A percentile compares a stretch with the other conserved stretches of the same genome.
These are phyloP conservation scores for Desoria tigrina DNA, from an alignment of 2,888 invertebrate genomes.

Conservation along the genomic window DNA sequence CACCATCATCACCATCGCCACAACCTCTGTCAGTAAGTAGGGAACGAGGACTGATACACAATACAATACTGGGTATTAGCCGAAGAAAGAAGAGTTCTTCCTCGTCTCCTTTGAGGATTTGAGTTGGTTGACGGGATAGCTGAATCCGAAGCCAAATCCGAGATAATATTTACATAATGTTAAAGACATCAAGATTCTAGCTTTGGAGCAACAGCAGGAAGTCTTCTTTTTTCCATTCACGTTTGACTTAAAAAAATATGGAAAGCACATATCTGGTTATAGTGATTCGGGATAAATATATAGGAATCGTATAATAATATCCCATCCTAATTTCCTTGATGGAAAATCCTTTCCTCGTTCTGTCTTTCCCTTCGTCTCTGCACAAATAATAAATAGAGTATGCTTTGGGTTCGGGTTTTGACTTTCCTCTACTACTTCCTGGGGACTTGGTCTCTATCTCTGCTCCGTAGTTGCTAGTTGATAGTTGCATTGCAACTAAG, in stretches of 20 bases:
- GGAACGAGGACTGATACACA: background rate
- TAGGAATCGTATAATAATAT: constrained; percentile 9
- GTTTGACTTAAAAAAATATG: constrained; percentile 7
- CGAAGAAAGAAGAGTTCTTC: too few relatives aligned
- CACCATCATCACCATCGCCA: constrained; percentile 11
- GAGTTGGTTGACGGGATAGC: constrained; percentile 14
- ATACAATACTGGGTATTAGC: background rate
- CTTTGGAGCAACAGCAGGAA: constrained; percentile 14
- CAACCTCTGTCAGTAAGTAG: constrained; percentile 18
- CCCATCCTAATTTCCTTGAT: constrained; percentile 18
- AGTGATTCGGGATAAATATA: background rate
- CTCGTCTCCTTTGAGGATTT: too few relatives aligned
- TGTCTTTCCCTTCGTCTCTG: background rate
- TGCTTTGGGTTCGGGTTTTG: too few relatives aligned
- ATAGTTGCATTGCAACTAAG: too few relatives aligned
- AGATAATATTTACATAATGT: constrained; percentile 23
- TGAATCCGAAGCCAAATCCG: constrained; percentile 15
- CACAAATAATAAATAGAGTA: too few relatives aligned
- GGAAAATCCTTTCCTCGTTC: constrained; percentile 8
- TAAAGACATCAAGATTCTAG: constrained; percentile 13
- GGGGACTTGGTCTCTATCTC: too few relatives aligned
- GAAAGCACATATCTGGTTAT: too few relatives aligned
- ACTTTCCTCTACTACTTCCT: too few relatives aligned
- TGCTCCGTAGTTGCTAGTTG: too few relatives aligned
- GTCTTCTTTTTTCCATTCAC: background rate